Conservation (phyloP, 2,113 vertebrate species). For the Chionodraco myersi region DNA sequence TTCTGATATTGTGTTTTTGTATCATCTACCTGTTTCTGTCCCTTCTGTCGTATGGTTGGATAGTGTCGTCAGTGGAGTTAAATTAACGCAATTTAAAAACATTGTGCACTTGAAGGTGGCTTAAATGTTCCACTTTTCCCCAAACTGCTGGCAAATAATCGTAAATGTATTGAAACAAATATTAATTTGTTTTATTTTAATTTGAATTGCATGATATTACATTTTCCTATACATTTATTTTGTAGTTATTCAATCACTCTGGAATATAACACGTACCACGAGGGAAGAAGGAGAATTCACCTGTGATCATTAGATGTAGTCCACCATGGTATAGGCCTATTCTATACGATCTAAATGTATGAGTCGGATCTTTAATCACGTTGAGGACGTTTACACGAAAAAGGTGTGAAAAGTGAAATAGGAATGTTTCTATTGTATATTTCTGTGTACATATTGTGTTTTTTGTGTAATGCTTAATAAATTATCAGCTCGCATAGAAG, state of each 20-base stretch:
- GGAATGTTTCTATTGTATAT: conserved; percentile 73
- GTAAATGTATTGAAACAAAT: conserved; percentile 29
- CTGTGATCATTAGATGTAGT: conserved; percentile 85
- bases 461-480: conserved; percentile 83
- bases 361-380: conserved; percentile 51
- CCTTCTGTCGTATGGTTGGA: conserved; percentile 52
- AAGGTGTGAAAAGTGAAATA: conserved; percentile 50
- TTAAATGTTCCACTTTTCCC: neutral
- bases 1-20: conserved; percentile 59
- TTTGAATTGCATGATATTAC: conserved; percentile 62
- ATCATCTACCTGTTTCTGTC: conserved; percentile 47
- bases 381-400: conserved; percentile 49
- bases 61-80: conserved; percentile 60
- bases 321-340: conserved; percentile 86
- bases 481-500: conserved; percentile 79
- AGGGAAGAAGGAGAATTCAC: conserved; percentile 87
- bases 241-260: conserved; percentile 13
- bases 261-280: conserved; percentile 43
- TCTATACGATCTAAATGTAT: conserved; percentile 61
- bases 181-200: conserved; percentile 30
- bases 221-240: conserved; percentile 4
- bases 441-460: conserved; percentile 80
- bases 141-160: neutral
- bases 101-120: neutral
- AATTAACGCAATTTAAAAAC: conserved; percentile 36